phyloP scores from a whole-genome alignment of 92 coral and sea anemone genomes.

The Scolanthus callimorphus region DNA sequence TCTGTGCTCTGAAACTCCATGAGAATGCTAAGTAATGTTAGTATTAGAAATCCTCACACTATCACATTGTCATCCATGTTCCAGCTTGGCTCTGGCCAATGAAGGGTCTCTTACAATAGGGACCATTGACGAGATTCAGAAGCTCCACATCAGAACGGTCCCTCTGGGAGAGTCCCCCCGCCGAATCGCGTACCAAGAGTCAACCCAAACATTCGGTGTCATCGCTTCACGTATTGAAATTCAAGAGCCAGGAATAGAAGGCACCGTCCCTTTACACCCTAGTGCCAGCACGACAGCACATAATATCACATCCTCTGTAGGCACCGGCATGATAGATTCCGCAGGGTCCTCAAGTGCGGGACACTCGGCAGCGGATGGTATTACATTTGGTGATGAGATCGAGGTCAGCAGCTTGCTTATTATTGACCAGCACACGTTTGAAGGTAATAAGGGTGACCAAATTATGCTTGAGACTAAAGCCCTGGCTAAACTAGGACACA shows the following conservation, averaged over 20 bases:
- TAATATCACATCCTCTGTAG: constrained; percentile 60
- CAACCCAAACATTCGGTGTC: constrained; percentile 92
- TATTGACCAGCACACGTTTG: constrained; percentile 96
- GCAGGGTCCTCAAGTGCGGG: constrained; percentile 36
- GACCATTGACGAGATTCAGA: constrained; percentile 96
- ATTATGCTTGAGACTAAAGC: no score
- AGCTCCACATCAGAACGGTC: constrained; percentile 91
- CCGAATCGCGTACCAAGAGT: constrained; percentile 92
- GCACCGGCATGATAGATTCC: constrained; percentile 45
- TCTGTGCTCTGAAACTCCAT: no score
- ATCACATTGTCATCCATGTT: not conserved
- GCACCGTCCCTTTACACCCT: constrained; percentile 79
- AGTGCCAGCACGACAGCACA: constrained; percentile 96
- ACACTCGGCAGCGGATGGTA: constrained; percentile 77
- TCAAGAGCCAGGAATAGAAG: constrained; percentile 57
- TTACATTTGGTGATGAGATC: constrained; percentile 95
- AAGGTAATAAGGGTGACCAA: constrained; percentile 37
- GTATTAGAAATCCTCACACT: no score
- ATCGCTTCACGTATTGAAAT: constrained; percentile 81
- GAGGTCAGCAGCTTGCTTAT: constrained; percentile 84
- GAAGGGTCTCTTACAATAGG: constrained; percentile 93
- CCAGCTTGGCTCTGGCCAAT: constrained; percentile 88
- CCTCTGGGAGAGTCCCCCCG: constrained; percentile 95
- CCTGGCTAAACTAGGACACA: no score
- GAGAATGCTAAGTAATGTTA: no score